Conservation (phyloP, 1,140 invertebrate species). For the Leptinotarsa lineolata region DNA sequence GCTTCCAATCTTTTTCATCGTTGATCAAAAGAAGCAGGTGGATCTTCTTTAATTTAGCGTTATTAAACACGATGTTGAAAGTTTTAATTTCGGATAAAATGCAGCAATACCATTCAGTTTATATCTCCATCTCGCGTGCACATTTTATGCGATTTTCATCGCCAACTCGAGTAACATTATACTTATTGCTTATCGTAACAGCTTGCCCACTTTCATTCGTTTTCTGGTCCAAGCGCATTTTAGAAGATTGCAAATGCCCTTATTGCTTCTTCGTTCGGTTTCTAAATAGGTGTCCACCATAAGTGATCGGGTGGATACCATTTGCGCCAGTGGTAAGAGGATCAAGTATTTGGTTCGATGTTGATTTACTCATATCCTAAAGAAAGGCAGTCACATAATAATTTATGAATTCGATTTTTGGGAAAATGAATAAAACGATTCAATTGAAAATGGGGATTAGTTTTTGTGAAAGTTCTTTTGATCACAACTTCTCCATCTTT, state of each 20-base stretch:
- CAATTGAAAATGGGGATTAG: too few species aligned
- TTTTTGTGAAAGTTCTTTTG: too few species aligned
- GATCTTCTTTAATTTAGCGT: background rate
- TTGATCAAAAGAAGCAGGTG: too few species aligned
- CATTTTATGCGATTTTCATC: slow-evolving; percentile 1
- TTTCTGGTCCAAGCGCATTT: background rate
- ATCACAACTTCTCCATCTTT: too few species aligned
- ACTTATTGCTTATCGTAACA: slow-evolving; percentile 7
- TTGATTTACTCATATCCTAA: too few species aligned
- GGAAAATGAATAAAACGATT: too few species aligned
- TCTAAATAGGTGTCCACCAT: background rate
- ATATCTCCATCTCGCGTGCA: slow-evolving; percentile 5
- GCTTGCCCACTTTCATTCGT: background rate
- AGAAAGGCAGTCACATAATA: too few species aligned
- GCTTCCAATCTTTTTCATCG: too few species aligned
- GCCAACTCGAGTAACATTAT: slow-evolving; percentile 3
- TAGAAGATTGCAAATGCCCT: background rate
- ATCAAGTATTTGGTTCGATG: too few species aligned
- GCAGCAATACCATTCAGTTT: slow-evolving; percentile 2
- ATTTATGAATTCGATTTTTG: too few species aligned
- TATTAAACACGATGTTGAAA: background rate
- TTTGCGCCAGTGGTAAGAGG: background rate
- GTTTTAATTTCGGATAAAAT: background rate
- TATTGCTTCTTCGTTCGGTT: background rate
- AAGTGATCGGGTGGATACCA: background rate